These are phyloP conservation scores for Papilio xuthus DNA, from an alignment of 1,140 invertebrate genomes.

Conservation along the genomic window DNA sequence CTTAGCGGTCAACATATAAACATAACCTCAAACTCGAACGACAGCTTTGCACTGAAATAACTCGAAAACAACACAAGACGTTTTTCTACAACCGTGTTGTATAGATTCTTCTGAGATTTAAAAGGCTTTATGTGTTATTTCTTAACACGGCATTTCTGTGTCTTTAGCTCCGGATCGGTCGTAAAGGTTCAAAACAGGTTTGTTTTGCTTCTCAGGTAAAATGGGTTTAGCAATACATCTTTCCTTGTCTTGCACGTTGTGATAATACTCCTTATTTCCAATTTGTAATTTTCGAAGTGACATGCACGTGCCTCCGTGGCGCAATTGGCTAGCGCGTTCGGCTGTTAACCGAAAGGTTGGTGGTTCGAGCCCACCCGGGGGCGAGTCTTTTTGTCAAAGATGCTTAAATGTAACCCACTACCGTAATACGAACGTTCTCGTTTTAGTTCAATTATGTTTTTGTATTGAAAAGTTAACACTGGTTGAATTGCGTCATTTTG, in stretches of 20 bases:
- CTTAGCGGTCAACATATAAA: constrained; percentile 61
- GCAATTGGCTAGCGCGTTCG: constrained; percentile 90
- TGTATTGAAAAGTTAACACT: background rate
- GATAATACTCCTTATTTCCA: constrained; percentile 26
- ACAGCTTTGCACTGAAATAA: constrained; percentile 55
- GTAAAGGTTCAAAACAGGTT: constrained; percentile 68
- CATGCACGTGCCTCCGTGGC: constrained; percentile 85
- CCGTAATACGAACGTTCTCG: background rate
- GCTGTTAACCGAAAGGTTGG: constrained; percentile 93
- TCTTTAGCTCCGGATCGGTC: constrained; percentile 45
- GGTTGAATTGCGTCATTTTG: constrained; percentile 21
- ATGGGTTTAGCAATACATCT: constrained; percentile 56
- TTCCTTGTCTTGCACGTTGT: constrained; percentile 57
- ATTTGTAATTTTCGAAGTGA: constrained; percentile 42
- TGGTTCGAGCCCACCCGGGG: constrained; percentile 92
- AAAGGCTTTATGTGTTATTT: constrained; percentile 41
- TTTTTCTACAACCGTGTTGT: constrained; percentile 52
- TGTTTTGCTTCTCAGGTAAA: constrained; percentile 60
- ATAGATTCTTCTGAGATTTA: constrained; percentile 40
- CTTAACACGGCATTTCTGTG: constrained; percentile 39
- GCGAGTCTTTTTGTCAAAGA: constrained; percentile 65
- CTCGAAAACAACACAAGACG: constrained; percentile 42
- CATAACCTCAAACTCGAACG: constrained; percentile 68
- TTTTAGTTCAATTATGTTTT: background rate
- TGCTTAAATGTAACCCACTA: background rate